Evolutionary conservation across 2,888 invertebrate genomes (phyloP).

Genomic region (Nipponacmea schrenckii): DNA sequence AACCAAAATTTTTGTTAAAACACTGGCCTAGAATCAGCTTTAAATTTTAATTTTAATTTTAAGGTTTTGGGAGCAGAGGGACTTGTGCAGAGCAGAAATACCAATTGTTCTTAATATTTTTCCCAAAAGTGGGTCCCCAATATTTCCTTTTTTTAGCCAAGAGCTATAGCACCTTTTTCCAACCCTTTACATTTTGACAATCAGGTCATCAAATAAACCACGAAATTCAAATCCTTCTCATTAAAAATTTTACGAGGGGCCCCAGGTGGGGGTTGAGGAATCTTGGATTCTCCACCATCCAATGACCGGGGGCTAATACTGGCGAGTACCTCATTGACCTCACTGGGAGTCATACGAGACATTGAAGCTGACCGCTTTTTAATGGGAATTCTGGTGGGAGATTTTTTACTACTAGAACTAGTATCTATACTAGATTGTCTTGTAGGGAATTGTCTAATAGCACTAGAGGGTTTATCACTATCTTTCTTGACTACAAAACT

Average conservation of each 20-base stretch:
- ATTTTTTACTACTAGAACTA: conserved; percentile 12
- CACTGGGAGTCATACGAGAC: conserved; percentile 38
- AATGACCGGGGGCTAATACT: conserved; percentile 31
- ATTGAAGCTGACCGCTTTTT: conserved; percentile 48
- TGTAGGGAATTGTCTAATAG: conserved; percentile 7
- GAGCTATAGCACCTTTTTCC: too few species aligned
- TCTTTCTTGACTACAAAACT: conserved; percentile 3
- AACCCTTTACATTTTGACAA: too few species aligned
- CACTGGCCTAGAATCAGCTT: too few species aligned
- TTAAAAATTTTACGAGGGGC: conserved; percentile 25
- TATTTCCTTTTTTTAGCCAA: too few species aligned
- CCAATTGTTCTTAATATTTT: too few species aligned
- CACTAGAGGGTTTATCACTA: conserved; percentile 13
- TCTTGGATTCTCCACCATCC: conserved; percentile 15
- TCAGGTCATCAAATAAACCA: too few species aligned
- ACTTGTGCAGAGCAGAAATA: too few species aligned
- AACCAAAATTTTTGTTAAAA: too few species aligned
- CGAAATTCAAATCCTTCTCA: not conserved
- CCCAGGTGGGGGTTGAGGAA: conserved; percentile 31
- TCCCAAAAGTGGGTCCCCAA: too few species aligned
- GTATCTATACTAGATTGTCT: conserved; percentile 3
- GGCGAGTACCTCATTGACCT: conserved; percentile 32
- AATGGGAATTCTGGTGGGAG: conserved; percentile 16
- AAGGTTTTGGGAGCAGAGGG: too few species aligned
- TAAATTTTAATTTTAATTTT: too few species aligned